phyloP scores from a whole-genome alignment of 2,888 invertebrate genomes.

The Epicampocera succincta region DNA sequence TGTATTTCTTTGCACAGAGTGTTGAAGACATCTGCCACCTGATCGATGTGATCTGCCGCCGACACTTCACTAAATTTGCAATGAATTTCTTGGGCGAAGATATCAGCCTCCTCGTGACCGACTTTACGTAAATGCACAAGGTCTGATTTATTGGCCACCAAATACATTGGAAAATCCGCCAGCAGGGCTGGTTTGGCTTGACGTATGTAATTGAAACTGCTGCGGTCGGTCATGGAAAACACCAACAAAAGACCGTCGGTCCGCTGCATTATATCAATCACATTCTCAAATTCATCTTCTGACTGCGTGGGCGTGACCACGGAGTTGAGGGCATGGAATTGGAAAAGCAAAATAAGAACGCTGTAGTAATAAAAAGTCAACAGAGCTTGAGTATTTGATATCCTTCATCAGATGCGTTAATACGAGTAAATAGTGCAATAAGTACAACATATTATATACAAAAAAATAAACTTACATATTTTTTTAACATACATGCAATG shows the following conservation, averaged over 20 bases:
- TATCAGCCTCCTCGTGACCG: slow-evolving; percentile 93
- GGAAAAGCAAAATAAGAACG: slow-evolving; percentile 7
- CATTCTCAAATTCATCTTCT: slow-evolving; percentile 87
- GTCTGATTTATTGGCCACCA: slow-evolving; percentile 95
- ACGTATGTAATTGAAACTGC: slow-evolving; percentile 91
- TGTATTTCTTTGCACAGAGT: slow-evolving; percentile 92
- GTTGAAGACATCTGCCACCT: slow-evolving; percentile 92
- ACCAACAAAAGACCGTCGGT: slow-evolving; percentile 94
- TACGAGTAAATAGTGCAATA: no score
- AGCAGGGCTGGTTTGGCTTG: slow-evolving; percentile 87
- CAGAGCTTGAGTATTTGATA: no score
- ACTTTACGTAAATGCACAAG: slow-evolving; percentile 95
- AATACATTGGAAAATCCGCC: slow-evolving; percentile 89
- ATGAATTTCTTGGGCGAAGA: slow-evolving; percentile 93
- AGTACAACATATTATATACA: no score
- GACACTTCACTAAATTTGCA: slow-evolving; percentile 94
- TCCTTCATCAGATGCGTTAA: no score
- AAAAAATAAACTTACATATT: no score
- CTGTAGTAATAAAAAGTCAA: no score
- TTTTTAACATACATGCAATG: no score
- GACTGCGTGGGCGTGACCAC: slow-evolving; percentile 82
- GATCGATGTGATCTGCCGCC: slow-evolving; percentile 92
- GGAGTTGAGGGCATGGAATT: slow-evolving; percentile 8
- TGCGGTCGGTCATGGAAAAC: slow-evolving; percentile 94
- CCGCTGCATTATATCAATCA: slow-evolving; percentile 90